Evolutionary conservation across 2,113 vertebrate species (phyloP), one percentile per base, ranked within the genome.

Genomic region (Hymenochirus boettgeri): DNA sequence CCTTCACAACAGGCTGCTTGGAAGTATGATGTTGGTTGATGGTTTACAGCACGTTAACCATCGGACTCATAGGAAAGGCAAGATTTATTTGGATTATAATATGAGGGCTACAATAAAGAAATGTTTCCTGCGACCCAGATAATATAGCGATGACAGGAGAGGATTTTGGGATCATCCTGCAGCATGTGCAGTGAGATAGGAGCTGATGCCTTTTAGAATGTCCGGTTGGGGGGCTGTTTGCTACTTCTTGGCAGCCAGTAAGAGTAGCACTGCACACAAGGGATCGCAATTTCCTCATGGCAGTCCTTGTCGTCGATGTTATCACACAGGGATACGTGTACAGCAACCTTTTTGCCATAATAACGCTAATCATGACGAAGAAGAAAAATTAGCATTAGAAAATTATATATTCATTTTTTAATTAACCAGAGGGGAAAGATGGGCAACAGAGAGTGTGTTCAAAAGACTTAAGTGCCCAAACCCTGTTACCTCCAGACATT

Each of bases 321-420:
- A 72, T 99, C 95, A 33, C 96, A 99, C 62, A 99, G 80, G 0
- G 96, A 94, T 69, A 78, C 79, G 1, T 98, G 95, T 7, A 98
- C 70, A 0, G 83, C 77, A 0, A 73, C 62, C 79, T 96, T 96
- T 86, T 79, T 93, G 61, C 88, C 77, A 0, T 77, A 90, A 77
- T n/a, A n/a, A 98, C 97, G 65, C 96, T 99, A 73, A 13, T 3
- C n/a, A 62, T 19, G 13, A 50, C 60, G 65, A 27, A 35, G 33
- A 11, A n/a, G n/a, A n/a, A n/a, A n/a, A n/a, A n/a, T n/a, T n/a
- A n/a, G n/a, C n/a, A n/a, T n/a, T n/a, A n/a, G n/a, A n/a, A n/a
- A n/a, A n/a, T n/a, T n/a, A n/a, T n/a, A n/a, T n/a, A n/a, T n/a
- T n/a, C n/a, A n/a, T n/a, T n/a, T n/a, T n/a, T n/a, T n/a, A n/a